A percentile compares a stretch with the other conserved stretches of the same genome.
Conservation (phyloP, 2,888 invertebrate species). For the Seira ritae region DNA sequence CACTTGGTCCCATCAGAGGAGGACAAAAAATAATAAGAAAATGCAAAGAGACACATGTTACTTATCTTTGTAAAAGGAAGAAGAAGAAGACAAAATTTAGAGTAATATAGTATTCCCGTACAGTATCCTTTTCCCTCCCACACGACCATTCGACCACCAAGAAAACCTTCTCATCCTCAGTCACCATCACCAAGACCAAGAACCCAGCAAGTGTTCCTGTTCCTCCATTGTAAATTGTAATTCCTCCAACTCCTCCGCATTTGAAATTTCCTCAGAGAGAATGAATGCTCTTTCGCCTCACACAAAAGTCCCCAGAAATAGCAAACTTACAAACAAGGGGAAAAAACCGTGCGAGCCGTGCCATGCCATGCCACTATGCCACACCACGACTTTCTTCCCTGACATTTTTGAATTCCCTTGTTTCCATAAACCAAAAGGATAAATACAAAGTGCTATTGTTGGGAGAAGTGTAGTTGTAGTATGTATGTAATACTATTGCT, state of each 20-base stretch:
- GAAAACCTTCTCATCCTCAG: no score
- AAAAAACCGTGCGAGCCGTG: constrained; percentile 42
- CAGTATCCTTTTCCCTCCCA: constrained; percentile 26
- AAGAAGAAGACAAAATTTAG: no score
- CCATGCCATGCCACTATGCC: no score
- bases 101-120: constrained; percentile 54
- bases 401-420: constrained; percentile 66
- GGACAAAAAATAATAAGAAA: constrained; percentile 6
- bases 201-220: constrained; percentile 47
- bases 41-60: constrained; percentile 14
- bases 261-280: constrained; percentile 47
- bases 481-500: no score
- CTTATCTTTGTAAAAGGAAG: constrained; percentile 6
- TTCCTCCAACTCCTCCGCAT: constrained; percentile 37
- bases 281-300: constrained; percentile 60
- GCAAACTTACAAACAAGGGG: constrained; percentile 56
- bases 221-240: constrained; percentile 12
- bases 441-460: no score
- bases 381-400: constrained; percentile 58
- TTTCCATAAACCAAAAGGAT: constrained; percentile 62
- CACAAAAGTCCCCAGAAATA: constrained; percentile 52
- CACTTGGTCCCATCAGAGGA: no score
- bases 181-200: no score
- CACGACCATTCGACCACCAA: neutral
- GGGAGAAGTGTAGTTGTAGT: no score